A percentile compares a stretch with the other conserved stretches of the same genome.
Evolutionary conservation across 2,113 vertebrate genomes (phyloP).

Genomic region (Pipa parva): DNA sequence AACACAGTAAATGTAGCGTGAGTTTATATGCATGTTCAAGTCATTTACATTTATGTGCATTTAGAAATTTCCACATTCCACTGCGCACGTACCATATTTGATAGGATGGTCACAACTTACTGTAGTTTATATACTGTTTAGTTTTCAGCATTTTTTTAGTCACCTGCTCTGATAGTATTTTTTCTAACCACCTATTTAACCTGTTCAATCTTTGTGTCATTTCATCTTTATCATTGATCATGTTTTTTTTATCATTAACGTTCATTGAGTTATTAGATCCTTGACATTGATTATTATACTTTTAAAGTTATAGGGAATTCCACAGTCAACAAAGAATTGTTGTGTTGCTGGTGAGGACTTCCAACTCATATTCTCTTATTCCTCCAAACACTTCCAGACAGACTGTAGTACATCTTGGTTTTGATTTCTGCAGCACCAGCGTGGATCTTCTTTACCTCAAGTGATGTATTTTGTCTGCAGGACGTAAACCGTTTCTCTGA

Average conservation of each 20-base stretch:
- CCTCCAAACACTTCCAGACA: not conserved
- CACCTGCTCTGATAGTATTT: too few relatives aligned
- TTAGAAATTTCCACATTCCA: too few relatives aligned
- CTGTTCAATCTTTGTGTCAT: not conserved
- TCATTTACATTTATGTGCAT: too few relatives aligned
- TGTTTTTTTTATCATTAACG: not conserved
- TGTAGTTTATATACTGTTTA: too few relatives aligned
- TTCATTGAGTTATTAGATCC: not conserved
- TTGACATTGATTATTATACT: not conserved
- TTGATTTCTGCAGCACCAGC: not conserved
- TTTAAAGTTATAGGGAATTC: not conserved
- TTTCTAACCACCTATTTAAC: not conserved
- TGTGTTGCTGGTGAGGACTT: not conserved
- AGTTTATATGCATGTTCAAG: too few relatives aligned
- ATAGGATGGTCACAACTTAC: too few relatives aligned
- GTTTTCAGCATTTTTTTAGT: too few relatives aligned
- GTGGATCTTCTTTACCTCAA: not conserved
- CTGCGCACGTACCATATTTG: too few relatives aligned
- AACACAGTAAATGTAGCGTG: too few relatives aligned
- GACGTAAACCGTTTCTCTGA: not conserved
- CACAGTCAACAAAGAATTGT: not conserved
- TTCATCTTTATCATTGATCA: not conserved
- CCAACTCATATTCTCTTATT: not conserved
- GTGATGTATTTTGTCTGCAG: conserved; percentile 3
- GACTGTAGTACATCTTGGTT: not conserved